Evolutionary conservation across 2,888 invertebrate species (phyloP).

Genomic region (Teleiodes luculella): DNA sequence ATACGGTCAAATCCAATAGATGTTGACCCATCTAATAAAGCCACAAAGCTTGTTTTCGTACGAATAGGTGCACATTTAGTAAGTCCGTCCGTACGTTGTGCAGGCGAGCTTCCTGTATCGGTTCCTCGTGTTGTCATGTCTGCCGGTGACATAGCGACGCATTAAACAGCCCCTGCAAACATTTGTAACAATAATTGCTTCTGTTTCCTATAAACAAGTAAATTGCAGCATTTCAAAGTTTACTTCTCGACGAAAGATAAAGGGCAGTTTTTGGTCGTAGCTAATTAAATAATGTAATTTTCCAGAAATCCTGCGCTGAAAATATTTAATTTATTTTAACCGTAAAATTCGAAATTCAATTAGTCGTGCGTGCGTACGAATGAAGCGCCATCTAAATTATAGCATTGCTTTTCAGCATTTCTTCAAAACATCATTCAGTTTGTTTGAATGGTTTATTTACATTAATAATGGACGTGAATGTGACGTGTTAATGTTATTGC

Average conservation of each 20-base stretch:
- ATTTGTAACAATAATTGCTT: neutral
- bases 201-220: neutral
- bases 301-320: too few relatives aligned
- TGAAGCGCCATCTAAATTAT: neutral
- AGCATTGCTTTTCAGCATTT: neutral
- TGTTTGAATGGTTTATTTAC: too few relatives aligned
- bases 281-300: too few relatives aligned
- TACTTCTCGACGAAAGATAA: too few relatives aligned
- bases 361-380: too few relatives aligned
- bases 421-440: neutral
- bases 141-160: neutral
- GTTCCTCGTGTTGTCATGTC: conserved; percentile 34
- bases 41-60: neutral
- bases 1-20: neutral
- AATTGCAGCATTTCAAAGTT: neutral
- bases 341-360: too few relatives aligned
- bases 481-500: neutral
- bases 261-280: too few relatives aligned
- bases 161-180: conserved; percentile 2
- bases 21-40: neutral
- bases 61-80: neutral
- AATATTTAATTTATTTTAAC: too few relatives aligned
- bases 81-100: conserved; percentile 24
- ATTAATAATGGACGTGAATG: neutral
- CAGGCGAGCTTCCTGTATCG: conserved; percentile 59